Conservation (phyloP, 2,888 invertebrate genomes). For the Actias luna region DNA sequence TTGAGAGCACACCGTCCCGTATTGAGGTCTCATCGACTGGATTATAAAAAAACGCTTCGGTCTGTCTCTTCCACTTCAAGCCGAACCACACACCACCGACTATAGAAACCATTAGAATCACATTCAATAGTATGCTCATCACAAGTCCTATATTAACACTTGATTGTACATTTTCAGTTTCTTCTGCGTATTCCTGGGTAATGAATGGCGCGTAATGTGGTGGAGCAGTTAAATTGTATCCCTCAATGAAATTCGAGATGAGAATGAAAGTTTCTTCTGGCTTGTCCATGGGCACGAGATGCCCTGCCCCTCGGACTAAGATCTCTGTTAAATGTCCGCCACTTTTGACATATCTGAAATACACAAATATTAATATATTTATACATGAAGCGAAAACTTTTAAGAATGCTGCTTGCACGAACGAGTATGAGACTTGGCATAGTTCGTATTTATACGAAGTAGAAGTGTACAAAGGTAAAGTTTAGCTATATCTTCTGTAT, state of each 20-base stretch:
- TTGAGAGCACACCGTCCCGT: constrained; percentile 40
- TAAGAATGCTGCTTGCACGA: no score
- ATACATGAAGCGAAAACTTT: no score
- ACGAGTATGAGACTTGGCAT: no score
- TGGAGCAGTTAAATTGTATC: constrained; percentile 2
- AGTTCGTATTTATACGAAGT: no score
- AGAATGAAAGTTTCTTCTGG: constrained; percentile 64
- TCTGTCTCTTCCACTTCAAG: constrained; percentile 46
- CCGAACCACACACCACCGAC: constrained; percentile 40
- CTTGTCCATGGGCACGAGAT: constrained; percentile 83
- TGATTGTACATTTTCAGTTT: constrained; percentile 19
- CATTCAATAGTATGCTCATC: constrained; percentile 54
- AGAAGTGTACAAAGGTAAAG: no score
- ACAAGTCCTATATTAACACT: constrained; percentile 39
- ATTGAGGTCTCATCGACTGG: constrained; percentile 46
- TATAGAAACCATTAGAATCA: constrained; percentile 43
- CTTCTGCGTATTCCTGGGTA: constrained; percentile 28
- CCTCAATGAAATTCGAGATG: constrained; percentile 16
- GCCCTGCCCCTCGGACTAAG: constrained; percentile 82
- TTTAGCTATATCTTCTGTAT: no score
- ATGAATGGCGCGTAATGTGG: constrained; percentile 22
- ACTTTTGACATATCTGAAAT: constrained; percentile 77
- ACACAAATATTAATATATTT: background rate
- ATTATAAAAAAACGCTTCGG: constrained; percentile 45
- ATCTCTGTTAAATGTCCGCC: constrained; percentile 81